Evolutionary conservation across 2,797 vertebrate genomes (phyloP).

Genomic region (Melanotaenia parkinsoni): DNA sequence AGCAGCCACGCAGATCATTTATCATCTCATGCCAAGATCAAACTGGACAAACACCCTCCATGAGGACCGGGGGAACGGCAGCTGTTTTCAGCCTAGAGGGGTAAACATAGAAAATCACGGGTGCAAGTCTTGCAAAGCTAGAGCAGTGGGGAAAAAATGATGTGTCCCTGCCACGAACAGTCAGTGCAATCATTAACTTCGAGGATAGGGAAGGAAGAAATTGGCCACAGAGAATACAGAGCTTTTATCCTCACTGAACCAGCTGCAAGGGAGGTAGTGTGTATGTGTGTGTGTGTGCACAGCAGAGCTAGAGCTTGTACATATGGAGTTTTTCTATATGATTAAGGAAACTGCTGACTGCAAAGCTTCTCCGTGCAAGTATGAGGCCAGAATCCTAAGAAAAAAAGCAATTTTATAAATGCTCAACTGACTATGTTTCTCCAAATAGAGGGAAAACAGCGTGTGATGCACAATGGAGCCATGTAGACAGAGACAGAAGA

Average conservation of each 20-base stretch:
- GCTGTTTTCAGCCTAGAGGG: conserved; percentile 61
- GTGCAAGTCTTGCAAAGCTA: conserved; percentile 45
- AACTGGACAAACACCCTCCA: conserved; percentile 71
- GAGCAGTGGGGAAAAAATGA: conserved; percentile 47
- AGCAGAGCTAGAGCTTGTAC: conserved; percentile 13
- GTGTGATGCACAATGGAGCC: conserved; percentile 39
- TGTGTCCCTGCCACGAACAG: conserved; percentile 55
- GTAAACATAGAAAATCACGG: conserved; percentile 58
- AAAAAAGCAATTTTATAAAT: conserved; percentile 29
- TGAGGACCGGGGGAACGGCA: conserved; percentile 57
- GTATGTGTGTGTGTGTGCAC: neutral
- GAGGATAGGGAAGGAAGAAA: conserved; percentile 55
- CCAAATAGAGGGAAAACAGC: conserved; percentile 27
- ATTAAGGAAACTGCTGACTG: conserved; percentile 23
- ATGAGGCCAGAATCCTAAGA: conserved; percentile 13
- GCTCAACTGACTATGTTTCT: conserved; percentile 19
- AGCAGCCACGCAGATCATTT: conserved; percentile 64
- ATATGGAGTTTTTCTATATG: conserved; percentile 5
- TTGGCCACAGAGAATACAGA: conserved; percentile 35
- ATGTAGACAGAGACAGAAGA: conserved; percentile 34
- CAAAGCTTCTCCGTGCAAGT: conserved; percentile 23
- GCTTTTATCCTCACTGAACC: conserved; percentile 56
- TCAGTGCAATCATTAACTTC: conserved; percentile 66
- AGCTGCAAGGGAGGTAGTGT: conserved; percentile 29
- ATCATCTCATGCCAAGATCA: conserved; percentile 70